Conservation (phyloP, 2,888 invertebrate genomes). For the Archips xylosteana region DNA sequence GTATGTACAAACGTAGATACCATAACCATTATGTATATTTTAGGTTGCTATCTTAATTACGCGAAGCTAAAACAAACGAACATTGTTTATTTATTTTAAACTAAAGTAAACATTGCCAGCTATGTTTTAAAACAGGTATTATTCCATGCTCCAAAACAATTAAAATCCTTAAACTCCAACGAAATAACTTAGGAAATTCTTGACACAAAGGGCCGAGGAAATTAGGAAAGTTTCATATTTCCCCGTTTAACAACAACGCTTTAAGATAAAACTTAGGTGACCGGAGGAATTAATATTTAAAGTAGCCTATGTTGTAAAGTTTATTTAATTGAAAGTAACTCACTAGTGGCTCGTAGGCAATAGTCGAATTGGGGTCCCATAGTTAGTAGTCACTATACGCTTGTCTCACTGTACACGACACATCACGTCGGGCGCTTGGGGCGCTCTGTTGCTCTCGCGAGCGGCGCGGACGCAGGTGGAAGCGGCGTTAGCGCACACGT, state of each 20-base stretch:
- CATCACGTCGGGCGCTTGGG: conserved; percentile 77
- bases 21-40: background rate
- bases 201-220: conserved; percentile 33
- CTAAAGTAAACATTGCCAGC: background rate
- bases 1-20: background rate
- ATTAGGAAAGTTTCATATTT: conserved; percentile 35
- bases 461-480: conserved; percentile 74
- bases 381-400: conserved; percentile 50
- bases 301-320: conserved; percentile 16
- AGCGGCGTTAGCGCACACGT: conserved; percentile 64
- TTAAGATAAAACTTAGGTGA: background rate
- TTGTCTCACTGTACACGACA: conserved; percentile 72
- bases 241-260: conserved; percentile 13
- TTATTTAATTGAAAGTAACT: conserved; percentile 53
- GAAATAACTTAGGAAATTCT: conserved; percentile 49
- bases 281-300: conserved; percentile 28
- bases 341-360: conserved; percentile 80
- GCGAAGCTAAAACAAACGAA: conserved; percentile 11
- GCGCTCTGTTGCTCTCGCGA: conserved; percentile 61
- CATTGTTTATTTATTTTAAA: conserved; percentile 17
- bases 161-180: conserved; percentile 12
- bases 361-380: conserved; percentile 84
- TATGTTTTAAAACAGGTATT: conserved; percentile 5
- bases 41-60: conserved; percentile 35
- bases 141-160: conserved; percentile 15